Evolutionary conservation across 2,113 vertebrate species (phyloP), one percentile per base, ranked within the genome.

Genomic region (Halcyon malimbica): DNA sequence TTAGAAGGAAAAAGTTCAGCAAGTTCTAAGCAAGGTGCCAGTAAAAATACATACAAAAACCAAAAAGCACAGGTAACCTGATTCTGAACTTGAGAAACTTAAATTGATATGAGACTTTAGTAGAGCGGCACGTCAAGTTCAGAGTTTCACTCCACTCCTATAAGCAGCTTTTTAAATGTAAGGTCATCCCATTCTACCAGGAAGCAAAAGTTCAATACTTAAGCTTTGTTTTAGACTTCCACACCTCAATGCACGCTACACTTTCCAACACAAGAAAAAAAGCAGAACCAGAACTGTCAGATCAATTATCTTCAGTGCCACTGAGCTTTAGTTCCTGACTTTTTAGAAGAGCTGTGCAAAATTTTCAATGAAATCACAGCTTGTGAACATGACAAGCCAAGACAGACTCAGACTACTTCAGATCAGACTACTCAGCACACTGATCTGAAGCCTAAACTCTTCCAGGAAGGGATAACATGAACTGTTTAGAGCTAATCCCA

Each of bases 391-490:
- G 28, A 79, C 37, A 54, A 17, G 67, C 65, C 44, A 56, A 83
- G 82, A 76, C 35, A 95, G 85, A 39, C 75, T 57, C 39, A 21
- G 59, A 77, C 90, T 51, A 65, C 35, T 42, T 44, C 65, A 90
- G 69, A 78, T 84, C 62, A 92, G 70, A 42, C 76, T 74, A 57
- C 35, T 77, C 2, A 89, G 29, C 41, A 48, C 57, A 20, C 71
- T 91, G 83, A 87, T 79, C 83, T 85, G 12, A 73, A 78, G 50
- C 17, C 29, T 86, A 41, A 88, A 94, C 73, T 81, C 77, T 57
- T 84, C 76, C 73, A 87, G 56, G 68, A 89, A 83, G 41, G 54
- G 89, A 89, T 93, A 94, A 89, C 64, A 50, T 11, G n/a, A 73
- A n/a, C 41, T 44, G 35, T 62, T 76, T 39, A 78, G 53, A 87